phyloP scores from a whole-genome alignment of 2,888 invertebrate species.

The Torymus tubicola region DNA sequence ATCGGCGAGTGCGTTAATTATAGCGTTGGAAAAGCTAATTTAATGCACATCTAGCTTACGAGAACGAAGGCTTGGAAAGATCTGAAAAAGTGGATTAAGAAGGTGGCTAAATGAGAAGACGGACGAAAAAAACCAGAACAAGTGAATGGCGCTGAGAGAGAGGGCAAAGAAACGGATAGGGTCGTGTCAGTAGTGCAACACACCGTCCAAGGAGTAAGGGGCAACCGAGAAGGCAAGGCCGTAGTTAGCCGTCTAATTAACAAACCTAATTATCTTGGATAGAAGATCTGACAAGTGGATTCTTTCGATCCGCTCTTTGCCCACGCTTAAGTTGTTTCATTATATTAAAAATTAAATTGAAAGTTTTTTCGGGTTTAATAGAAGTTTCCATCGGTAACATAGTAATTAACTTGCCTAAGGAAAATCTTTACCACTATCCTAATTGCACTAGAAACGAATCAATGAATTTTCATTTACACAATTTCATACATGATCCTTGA shows the following conservation, averaged over 20 bases:
- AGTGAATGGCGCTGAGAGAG: constrained; percentile 7
- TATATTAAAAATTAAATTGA: too few relatives aligned
- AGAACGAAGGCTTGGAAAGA: too few relatives aligned
- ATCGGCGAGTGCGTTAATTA: too few relatives aligned
- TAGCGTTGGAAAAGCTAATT: neutral
- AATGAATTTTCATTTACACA: too few relatives aligned
- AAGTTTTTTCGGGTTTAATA: too few relatives aligned
- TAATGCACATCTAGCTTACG: too few relatives aligned
- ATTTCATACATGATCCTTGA: too few relatives aligned
- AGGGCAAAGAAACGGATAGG: constrained; percentile 28
- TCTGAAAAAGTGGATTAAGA: constrained; percentile 18
- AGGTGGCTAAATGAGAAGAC: neutral
- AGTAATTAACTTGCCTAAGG: too few relatives aligned
- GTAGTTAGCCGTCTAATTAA: constrained; percentile 22
- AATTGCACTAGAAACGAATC: too few relatives aligned
- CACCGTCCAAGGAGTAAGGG: too few relatives aligned
- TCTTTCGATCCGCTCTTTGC: constrained; percentile 7
- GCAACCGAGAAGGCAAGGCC: constrained; percentile 2
- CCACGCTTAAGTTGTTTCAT: neutral
- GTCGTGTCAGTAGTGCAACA: constrained; percentile 22
- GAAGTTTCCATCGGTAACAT: too few relatives aligned
- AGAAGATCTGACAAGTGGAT: constrained; percentile 17
- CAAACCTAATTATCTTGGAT: constrained; percentile 21
- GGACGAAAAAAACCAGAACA: neutral
- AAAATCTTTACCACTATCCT: too few relatives aligned